Percentiles rank a stretch among this genome's conserved stretches.
These are phyloP conservation scores for Euclidia mi DNA, from an alignment of 2,888 invertebrate genomes.

Conservation along the genomic window DNA sequence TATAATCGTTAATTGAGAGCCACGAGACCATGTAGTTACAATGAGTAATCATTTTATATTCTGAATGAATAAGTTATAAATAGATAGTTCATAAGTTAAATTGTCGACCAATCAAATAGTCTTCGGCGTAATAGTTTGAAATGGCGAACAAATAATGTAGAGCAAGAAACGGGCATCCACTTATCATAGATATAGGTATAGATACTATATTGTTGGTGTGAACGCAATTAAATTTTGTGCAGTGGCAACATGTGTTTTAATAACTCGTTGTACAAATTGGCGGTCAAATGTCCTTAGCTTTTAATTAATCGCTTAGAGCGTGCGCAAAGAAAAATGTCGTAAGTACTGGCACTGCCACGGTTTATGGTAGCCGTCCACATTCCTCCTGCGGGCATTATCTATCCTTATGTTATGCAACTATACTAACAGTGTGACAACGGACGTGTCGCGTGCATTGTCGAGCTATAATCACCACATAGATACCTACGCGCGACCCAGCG, in stretches of 20 bases:
- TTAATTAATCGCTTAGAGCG: slow-evolving; percentile 42
- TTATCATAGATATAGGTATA: too few species aligned
- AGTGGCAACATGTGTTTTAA: slow-evolving; percentile 14
- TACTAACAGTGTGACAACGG: slow-evolving; percentile 49
- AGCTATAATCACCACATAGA: slow-evolving; percentile 21
- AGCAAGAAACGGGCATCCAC: slow-evolving; percentile 17
- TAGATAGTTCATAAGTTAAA: too few species aligned
- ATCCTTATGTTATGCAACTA: slow-evolving; percentile 62
- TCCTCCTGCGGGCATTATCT: slow-evolving; percentile 49
- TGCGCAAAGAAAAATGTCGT: neutral
- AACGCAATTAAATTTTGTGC: slow-evolving; percentile 32
- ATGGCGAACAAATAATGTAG: slow-evolving; percentile 11
- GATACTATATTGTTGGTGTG: slow-evolving; percentile 15
- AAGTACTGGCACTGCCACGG: slow-evolving; percentile 4
- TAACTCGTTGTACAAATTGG: slow-evolving; percentile 18
- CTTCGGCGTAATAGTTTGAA: neutral
- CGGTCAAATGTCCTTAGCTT: slow-evolving; percentile 21
- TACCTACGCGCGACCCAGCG: slow-evolving; percentile 7
- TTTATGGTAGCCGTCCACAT: slow-evolving; percentile 41
- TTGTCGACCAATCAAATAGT: neutral
- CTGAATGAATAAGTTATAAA: too few species aligned
- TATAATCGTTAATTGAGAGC: neutral
- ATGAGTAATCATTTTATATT: too few species aligned
- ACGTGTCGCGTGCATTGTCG: slow-evolving; percentile 22
- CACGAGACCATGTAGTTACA: too few species aligned